Base-by-base conservation (phyloP, 2,797 vertebrate genomes). In the Taeniopygia guttata region DNA sequence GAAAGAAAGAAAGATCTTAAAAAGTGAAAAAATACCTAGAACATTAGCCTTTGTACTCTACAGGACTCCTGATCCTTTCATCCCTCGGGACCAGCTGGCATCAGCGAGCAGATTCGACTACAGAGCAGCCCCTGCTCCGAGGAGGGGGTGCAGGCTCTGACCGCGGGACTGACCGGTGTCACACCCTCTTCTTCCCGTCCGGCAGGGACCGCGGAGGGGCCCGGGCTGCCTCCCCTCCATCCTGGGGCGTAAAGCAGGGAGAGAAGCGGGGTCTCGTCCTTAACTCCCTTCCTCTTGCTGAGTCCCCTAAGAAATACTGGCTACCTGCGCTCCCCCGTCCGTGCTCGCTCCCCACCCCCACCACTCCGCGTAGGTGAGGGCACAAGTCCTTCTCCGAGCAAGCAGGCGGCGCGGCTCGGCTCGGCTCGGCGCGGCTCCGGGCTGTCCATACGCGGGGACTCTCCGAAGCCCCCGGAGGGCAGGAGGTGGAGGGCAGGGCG, bases 381-480 rank as follows among this genome's bases (percentile, higher is more conserved):
- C 18, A 11, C 38, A 32, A 32, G 42, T 38, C 30, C 62, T 49
- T 6, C 34, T 18, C 48, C 18, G 29, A 87, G 70, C 4, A 26
- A 32, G 70, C 45, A 13, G 63, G 55, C 23, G 29, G 38, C 29
- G 3, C 16, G 32, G 46, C 29, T 3, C 40, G 40, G 46, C 29
- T 3, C 40, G 40, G 40, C 40, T 40, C 40, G 40, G 45, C 45
- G 12, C 16, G 10, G 55, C 26, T 5, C 48, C 9, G 58, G 43
- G 27, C 56, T 73, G 4, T 12, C 42, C 25, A 1, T 2, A 6
- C 1, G 11, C 11, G 6, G 30, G 26, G 25, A 30, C 4, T 21
- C 32, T 46, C 34, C 46, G 5, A 16, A 60, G 15, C 9, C 10
- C 46, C 36, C 29, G 58, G 20, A 16, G 11, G 11, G 55, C 52